Percentiles rank a stretch among this genome's conserved stretches.
Conservation (phyloP, 2,888 invertebrate species). For the Stomorhina lunata region DNA sequence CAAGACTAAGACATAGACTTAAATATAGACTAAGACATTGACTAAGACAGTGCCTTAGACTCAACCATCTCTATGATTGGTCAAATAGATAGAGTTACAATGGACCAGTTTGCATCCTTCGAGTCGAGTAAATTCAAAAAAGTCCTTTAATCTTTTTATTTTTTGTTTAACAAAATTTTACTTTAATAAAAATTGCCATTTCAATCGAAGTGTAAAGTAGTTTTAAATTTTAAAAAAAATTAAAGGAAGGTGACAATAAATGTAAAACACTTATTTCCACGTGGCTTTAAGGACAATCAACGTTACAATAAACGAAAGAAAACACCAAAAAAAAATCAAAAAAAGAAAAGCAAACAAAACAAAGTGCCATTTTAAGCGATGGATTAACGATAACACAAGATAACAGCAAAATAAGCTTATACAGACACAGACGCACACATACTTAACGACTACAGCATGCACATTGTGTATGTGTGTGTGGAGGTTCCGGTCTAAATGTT, state of each 20-base stretch:
- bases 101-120: too few relatives aligned
- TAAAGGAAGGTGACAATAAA: background rate
- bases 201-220: conserved; percentile 24
- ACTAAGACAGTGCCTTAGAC: too few relatives aligned
- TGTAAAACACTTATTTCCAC: conserved; percentile 5
- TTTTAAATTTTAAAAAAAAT: conserved; percentile 30
- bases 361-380: conserved; percentile 48
- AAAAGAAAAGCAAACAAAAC: conserved; percentile 41
- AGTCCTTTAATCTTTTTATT: too few relatives aligned
- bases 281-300: conserved; percentile 14
- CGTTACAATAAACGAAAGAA: background rate
- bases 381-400: conserved; percentile 52
- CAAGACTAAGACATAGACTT: too few relatives aligned
- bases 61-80: too few relatives aligned
- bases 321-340: too few relatives aligned
- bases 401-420: conserved; percentile 26
- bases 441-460: background rate
- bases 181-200: background rate
- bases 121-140: too few relatives aligned
- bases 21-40: too few relatives aligned
- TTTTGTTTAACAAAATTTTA: too few relatives aligned
- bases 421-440: background rate
- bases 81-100: too few relatives aligned
- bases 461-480: background rate
- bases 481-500: background rate